phyloP scores from a whole-genome alignment of 2,888 invertebrate genomes.

The Pantelozetes paolii region DNA sequence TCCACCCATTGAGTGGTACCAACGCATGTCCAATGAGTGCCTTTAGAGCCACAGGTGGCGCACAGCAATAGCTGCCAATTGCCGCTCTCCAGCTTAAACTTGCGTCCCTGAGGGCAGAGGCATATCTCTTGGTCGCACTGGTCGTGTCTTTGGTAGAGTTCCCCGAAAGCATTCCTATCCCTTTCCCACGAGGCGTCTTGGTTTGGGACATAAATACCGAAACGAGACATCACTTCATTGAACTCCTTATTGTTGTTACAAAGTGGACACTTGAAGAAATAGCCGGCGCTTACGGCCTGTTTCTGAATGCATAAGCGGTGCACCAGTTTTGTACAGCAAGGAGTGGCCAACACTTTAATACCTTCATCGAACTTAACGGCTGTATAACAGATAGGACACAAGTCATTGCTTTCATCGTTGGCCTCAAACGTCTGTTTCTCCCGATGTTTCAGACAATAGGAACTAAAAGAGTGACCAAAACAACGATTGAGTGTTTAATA shows the following conservation, averaged over 20 bases:
- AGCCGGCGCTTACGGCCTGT: slow-evolving; percentile 70
- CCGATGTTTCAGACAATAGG: slow-evolving; percentile 63
- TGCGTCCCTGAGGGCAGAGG: slow-evolving; percentile 60
- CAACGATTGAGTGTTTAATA: not conserved
- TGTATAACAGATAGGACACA: slow-evolving; percentile 69
- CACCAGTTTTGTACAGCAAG: slow-evolving; percentile 72
- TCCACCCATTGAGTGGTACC: slow-evolving; percentile 46
- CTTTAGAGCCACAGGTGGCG: slow-evolving; percentile 59
- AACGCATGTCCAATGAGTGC: slow-evolving; percentile 57
- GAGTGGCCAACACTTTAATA: slow-evolving; percentile 62
- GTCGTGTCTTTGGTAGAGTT: slow-evolving; percentile 63
- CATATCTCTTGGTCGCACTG: slow-evolving; percentile 63
- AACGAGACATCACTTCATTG: slow-evolving; percentile 60
- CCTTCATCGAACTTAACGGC: slow-evolving; percentile 56
- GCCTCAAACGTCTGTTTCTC: slow-evolving; percentile 56
- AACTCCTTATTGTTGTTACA: slow-evolving; percentile 68
- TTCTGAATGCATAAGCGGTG: slow-evolving; percentile 66
- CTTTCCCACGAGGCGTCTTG: slow-evolving; percentile 82
- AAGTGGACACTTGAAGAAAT: slow-evolving; percentile 76
- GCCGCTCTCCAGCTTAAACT: slow-evolving; percentile 53
- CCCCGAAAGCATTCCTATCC: slow-evolving; percentile 69
- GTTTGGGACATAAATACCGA: slow-evolving; percentile 74
- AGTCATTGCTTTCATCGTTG: slow-evolving; percentile 48
- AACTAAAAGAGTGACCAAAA: too few relatives aligned
- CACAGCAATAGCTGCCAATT: slow-evolving; percentile 59